Evolutionary conservation across 2,113 vertebrate genomes (phyloP), one percentile per base, ranked within the genome.

Genomic region (Astatoreochromis straeleni): DNA sequence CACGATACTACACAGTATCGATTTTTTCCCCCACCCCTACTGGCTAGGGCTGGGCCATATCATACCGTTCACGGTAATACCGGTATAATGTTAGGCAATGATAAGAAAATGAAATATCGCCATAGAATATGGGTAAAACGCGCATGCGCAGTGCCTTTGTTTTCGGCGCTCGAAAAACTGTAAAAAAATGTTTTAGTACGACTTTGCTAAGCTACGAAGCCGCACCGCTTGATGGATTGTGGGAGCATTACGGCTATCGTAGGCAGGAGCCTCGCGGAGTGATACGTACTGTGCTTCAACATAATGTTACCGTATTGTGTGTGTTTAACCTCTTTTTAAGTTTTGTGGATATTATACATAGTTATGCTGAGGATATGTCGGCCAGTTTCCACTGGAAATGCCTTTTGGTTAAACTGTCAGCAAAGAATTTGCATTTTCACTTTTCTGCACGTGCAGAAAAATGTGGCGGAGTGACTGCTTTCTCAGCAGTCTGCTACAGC

Each of bases 141-240:
- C 1, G 0, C 53, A 55, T 55, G 53, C 0, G n/a, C 6, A 13
- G n/a, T 24, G 53, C 6, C 21, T 55, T 26, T 55, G 54, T 13
- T 55, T 55, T 7, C 31, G 7, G 31, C 31, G 2, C 31, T 33
- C 31, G 0, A 33, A 33, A 33, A 33, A 7, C 31, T 33, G 31
- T 33, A 0, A 33, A 31, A 35, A 21, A 21, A 21, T 35, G 33
- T 35, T 9, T 35, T 0, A 35, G 33, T 35, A 35, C 8, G 2
- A 4, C 33, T 35, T 35, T 35, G 33, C 8, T 35, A 2, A 35
- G 33, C 33, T 35, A 35, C 33, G 8, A 35, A 9, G 0, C 33
- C 33, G 7, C 33, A 35, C 33, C 8, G 33, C 33, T 9, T 1
- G 33, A 35, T 35, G 1, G 33, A 9, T 4, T 35, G 33, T 35